A percentile compares a stretch with the other conserved stretches of the same genome.
Evolutionary conservation across 2,113 vertebrate species (phyloP).

Genomic region (Balaenoptera acutorostrata): DNA sequence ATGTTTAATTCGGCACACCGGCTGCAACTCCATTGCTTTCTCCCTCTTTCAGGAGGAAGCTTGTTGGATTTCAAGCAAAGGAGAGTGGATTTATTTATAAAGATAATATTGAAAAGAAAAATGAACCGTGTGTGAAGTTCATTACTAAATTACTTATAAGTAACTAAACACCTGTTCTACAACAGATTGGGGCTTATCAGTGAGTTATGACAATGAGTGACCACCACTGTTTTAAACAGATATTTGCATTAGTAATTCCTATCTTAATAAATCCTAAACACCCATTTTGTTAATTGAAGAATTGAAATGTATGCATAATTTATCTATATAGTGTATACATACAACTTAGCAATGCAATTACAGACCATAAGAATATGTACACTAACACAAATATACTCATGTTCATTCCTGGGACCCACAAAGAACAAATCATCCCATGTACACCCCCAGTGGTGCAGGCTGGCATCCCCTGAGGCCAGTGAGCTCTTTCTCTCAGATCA

Average conservation of each 20-base stretch:
- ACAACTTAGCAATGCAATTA: not conserved
- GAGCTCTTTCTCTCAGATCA: not conserved
- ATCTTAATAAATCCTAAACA: not conserved
- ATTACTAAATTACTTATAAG: not conserved
- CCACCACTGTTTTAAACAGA: not conserved
- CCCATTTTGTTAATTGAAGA: not conserved
- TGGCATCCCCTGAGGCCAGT: no score
- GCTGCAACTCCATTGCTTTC: not conserved
- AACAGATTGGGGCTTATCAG: not conserved
- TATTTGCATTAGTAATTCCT: not conserved
- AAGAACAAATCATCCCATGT: not conserved
- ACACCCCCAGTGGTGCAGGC: not conserved
- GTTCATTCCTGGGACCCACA: not conserved
- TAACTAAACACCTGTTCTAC: not conserved
- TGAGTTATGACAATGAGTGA: not conserved
- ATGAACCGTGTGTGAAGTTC: not conserved
- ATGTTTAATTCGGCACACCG: not conserved
- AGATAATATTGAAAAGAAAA: not conserved
- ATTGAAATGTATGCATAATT: not conserved
- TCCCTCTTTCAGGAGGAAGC: not conserved
- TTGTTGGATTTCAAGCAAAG: not conserved
- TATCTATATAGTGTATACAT: not conserved
- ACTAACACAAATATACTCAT: not conserved
- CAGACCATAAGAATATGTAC: not conserved
- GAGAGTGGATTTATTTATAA: not conserved